Conservation (phyloP, 2,888 invertebrate genomes). For the Nymphalis c-album region DNA sequence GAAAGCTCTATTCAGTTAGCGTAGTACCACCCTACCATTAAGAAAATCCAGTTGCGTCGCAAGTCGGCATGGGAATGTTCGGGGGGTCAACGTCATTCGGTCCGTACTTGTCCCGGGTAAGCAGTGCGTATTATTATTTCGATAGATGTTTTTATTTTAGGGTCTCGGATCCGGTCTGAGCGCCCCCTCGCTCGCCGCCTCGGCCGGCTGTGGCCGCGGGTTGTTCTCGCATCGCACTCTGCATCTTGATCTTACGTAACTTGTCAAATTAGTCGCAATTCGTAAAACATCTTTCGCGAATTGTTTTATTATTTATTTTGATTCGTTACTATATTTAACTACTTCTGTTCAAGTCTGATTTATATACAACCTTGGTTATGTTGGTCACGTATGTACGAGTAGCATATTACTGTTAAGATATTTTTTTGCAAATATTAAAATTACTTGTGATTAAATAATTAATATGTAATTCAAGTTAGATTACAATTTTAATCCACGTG, state of each 20-base stretch:
- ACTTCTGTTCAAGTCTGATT: no score
- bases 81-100: constrained; percentile 80
- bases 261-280: constrained; percentile 14
- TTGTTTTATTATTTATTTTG: not conserved
- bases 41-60: constrained; percentile 74
- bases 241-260: constrained; percentile 20
- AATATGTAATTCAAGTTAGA: no score
- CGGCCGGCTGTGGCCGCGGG: constrained; percentile 46
- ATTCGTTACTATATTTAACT: no score
- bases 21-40: constrained; percentile 71
- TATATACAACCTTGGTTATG: no score
- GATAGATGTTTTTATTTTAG: constrained; percentile 81
- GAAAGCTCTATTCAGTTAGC: constrained; percentile 70
- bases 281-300: not conserved
- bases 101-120: constrained; percentile 72
- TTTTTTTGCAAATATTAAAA: not conserved
- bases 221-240: constrained; percentile 39
- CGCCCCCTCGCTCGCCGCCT: constrained; percentile 73
- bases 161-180: constrained; percentile 79
- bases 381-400: no score
- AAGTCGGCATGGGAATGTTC: constrained; percentile 75
- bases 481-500: no score
- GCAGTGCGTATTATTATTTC: constrained; percentile 80
- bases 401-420: no score
- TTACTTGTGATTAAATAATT: not conserved